These are phyloP conservation scores for Hoplostethus atlanticus DNA, from an alignment of 2,797 vertebrate species.

Conservation along the genomic window DNA sequence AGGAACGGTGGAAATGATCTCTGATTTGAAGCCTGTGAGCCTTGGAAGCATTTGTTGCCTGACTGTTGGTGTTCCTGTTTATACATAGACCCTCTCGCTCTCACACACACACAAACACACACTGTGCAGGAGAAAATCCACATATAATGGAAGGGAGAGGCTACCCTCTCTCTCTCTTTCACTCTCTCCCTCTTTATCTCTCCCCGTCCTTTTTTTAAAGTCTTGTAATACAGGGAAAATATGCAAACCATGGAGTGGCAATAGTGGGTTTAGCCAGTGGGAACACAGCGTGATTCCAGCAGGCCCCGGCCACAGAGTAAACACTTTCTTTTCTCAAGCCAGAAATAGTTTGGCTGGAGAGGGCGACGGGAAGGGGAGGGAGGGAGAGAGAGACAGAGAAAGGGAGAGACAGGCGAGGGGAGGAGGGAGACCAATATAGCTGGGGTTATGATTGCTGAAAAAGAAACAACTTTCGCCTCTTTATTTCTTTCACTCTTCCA, in stretches of 20 bases:
- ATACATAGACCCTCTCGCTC: conserved; percentile 37
- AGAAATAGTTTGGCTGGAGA: conserved; percentile 87
- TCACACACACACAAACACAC: conserved; percentile 3
- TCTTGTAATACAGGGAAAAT: conserved; percentile 85
- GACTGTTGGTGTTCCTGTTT: conserved; percentile 50
- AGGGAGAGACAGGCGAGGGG: conserved; percentile 13
- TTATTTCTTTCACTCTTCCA: conserved; percentile 15
- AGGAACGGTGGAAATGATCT: conserved; percentile 32
- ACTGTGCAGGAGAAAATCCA: conserved; percentile 66
- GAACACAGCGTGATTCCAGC: conserved; percentile 85
- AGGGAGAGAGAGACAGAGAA: conserved; percentile 42
- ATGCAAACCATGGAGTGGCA: conserved; percentile 87
- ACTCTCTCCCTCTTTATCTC: conserved; percentile 50
- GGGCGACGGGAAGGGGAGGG: conserved; percentile 50
- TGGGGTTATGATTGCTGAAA: conserved; percentile 56
- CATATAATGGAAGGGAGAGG: conserved; percentile 61
- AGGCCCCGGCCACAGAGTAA: conserved; percentile 85
- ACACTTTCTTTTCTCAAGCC: conserved; percentile 88
- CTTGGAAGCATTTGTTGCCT: conserved; percentile 69
- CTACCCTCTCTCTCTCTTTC: conserved; percentile 36
- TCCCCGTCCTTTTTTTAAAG: conserved; percentile 72
- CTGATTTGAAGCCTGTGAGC: conserved; percentile 51
- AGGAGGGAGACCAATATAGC: conserved; percentile 38
- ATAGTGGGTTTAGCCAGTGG: conserved; percentile 84
- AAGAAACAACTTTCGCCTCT: conserved; percentile 23